A percentile compares a stretch with the other conserved stretches of the same genome.
Evolutionary conservation across 2,113 vertebrate species (phyloP).

Genomic region (Rhinopithecus roxellana): DNA sequence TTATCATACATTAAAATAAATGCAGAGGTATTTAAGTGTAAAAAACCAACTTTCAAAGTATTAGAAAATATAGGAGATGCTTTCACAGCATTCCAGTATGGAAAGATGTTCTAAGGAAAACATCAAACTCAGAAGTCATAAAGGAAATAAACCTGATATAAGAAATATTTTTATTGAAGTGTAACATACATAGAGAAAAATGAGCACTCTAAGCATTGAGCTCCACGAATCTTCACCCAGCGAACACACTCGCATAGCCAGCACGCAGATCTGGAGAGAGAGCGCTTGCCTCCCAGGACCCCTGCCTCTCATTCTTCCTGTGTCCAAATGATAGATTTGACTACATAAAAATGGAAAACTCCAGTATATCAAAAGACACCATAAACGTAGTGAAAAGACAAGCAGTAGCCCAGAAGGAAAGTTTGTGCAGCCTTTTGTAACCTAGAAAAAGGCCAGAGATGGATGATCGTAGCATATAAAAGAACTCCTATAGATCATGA

Average conservation of each 20-base stretch:
- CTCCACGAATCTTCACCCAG: not conserved
- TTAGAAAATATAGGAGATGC: not conserved
- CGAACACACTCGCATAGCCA: rapidly evolving
- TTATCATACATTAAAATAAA: not conserved
- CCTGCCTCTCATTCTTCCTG: no score
- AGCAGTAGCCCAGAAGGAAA: not conserved
- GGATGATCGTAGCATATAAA: rapidly evolving
- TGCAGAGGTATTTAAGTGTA: not conserved
- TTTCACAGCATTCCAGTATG: not conserved
- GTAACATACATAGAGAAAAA: not conserved
- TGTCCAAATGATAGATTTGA: not conserved
- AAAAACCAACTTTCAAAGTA: not conserved
- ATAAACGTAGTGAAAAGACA: not conserved
- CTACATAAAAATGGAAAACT: not conserved
- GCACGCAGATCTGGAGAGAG: rapidly evolving
- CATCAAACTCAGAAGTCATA: not conserved
- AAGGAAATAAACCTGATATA: not conserved
- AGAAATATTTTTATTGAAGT: not conserved
- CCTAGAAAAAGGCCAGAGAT: not conserved
- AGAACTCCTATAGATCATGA: rapidly evolving
- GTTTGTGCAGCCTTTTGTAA: not conserved
- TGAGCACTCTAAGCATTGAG: not conserved
- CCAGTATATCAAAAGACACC: not conserved
- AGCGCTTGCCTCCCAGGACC: rapidly evolving
- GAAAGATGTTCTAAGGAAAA: not conserved